Conservation (phyloP, 2,113 vertebrate genomes). For the Dinomys branickii region DNA sequence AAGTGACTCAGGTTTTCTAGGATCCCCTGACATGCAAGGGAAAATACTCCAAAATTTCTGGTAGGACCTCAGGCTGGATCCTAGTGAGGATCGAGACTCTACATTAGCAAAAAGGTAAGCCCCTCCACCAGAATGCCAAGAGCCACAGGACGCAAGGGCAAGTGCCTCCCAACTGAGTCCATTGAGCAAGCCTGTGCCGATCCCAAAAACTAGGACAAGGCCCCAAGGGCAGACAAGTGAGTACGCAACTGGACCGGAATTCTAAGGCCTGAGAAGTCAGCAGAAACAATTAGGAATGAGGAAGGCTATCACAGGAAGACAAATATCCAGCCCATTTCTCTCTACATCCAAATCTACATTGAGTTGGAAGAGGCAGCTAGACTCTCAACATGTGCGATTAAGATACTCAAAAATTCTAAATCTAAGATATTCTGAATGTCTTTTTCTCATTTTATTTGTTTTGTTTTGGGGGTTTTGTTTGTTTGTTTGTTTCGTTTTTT, state of each 20-base stretch:
- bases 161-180: background rate
- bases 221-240: background rate
- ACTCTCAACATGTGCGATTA: background rate
- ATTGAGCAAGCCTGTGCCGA: background rate
- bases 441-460: background rate
- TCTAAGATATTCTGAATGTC: background rate
- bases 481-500: background rate
- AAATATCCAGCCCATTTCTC: background rate
- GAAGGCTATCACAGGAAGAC: background rate
- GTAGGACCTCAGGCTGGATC: background rate
- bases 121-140: background rate
- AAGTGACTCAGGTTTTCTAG: constrained; percentile 33
- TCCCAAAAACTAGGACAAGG: background rate
- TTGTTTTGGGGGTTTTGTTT: background rate
- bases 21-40: background rate
- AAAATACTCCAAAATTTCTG: background rate
- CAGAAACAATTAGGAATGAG: background rate
- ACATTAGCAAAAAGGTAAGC: background rate
- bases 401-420: background rate
- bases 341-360: no score
- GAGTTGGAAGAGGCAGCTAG: background rate
- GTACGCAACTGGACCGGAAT: background rate
- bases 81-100: background rate
- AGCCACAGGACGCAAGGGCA: background rate
- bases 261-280: background rate